These are phyloP conservation scores for Chalcis sispes DNA, from an alignment of 2,888 invertebrate species.

Conservation along the genomic window DNA sequence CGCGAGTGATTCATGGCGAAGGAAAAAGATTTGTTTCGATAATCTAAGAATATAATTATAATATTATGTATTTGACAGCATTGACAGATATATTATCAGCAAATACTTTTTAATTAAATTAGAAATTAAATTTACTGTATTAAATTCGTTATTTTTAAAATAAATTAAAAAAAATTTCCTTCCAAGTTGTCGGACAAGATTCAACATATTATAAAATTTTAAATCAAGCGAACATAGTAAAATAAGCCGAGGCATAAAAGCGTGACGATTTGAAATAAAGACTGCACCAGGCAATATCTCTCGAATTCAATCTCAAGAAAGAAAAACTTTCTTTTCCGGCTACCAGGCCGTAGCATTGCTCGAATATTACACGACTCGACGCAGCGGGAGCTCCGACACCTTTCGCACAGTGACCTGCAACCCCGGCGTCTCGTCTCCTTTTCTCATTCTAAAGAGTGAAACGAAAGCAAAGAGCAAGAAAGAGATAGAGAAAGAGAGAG, in stretches of 20 bases:
- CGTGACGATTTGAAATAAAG: conserved; percentile 23
- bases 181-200: background rate
- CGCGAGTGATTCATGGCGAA: background rate
- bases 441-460: conserved; percentile 2
- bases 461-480: background rate
- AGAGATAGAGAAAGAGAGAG: too few relatives aligned
- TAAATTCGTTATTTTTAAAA: background rate
- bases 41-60: background rate
- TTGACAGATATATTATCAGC: background rate
- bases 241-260: background rate
- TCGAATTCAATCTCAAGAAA: conserved; percentile 60
- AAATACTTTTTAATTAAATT: background rate
- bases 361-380: conserved; percentile 68
- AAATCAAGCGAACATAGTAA: background rate
- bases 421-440: conserved; percentile 10
- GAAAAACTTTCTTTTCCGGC: conserved; percentile 62
- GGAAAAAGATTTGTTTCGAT: background rate
- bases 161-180: background rate
- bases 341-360: conserved; percentile 35
- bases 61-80: background rate
- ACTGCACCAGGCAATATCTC: conserved; percentile 37
- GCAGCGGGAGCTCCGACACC: conserved; percentile 67
- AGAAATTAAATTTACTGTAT: background rate
- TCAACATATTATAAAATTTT: background rate
- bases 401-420: conserved; percentile 59